Conservation (phyloP, 2,113 vertebrate genomes). For the Neolamprologus modestus region DNA sequence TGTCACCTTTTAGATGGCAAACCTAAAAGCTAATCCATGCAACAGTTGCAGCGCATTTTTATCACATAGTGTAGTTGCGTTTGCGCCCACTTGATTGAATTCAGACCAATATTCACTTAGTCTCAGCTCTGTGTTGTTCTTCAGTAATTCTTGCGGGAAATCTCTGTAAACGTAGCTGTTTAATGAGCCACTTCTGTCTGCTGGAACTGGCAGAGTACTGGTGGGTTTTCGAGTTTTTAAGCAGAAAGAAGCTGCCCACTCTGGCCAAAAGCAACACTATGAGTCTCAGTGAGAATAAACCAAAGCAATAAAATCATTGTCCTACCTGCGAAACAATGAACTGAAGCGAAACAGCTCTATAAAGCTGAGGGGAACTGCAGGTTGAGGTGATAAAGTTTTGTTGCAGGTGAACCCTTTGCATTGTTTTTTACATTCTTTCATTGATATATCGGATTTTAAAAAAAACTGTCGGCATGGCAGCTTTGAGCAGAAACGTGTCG, state of each 20-base stretch:
- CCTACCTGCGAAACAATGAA: not conserved
- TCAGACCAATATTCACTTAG: not conserved
- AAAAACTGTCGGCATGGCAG: not conserved
- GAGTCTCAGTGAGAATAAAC: not conserved
- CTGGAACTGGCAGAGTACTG: not conserved
- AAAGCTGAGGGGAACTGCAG: not conserved
- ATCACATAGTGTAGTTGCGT: not conserved
- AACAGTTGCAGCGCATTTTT: not conserved
- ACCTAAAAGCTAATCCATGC: not conserved
- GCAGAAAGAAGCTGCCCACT: not conserved
- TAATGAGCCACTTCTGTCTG: not conserved
- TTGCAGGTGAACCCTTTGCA: not conserved
- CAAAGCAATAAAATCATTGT: not conserved
- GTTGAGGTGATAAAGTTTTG: not conserved
- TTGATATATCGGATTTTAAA: accelerated
- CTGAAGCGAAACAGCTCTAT: not conserved
- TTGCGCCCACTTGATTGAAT: not conserved
- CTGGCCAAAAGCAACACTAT: not conserved
- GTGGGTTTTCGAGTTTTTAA: not conserved
- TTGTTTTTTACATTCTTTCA: not conserved
- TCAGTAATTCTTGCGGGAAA: not conserved
- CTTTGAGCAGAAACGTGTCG: not conserved
- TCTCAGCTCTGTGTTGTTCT: not conserved
- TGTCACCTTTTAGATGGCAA: not conserved
- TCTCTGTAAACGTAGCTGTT: not conserved